Evolutionary conservation across 2,113 vertebrate species (phyloP), one percentile per base, ranked within the genome.

Genomic region (Apus apus): DNA sequence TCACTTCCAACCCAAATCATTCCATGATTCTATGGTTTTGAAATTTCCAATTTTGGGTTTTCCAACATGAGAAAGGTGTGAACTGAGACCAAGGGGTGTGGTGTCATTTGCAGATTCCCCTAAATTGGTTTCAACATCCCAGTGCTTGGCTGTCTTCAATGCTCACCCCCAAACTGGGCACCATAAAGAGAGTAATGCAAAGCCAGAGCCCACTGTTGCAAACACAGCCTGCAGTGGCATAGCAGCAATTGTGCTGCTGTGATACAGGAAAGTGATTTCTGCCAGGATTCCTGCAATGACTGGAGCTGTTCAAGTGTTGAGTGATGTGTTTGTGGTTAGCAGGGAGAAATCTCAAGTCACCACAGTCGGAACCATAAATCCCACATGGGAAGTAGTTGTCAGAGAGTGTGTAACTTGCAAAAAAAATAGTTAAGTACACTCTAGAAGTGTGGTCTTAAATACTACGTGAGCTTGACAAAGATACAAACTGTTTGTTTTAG

Each of bases 401-500:
- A 57, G 27, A 73, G 45, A 57, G 32, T 23, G 22, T 51, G 46
- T 27, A 26, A 25, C 62, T 38, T 19, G 34, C 40, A 15, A 51
- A 54, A 58, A 40, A 19, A 21, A 54, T 27, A 53, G 23, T 5
- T 25, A 15, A 2, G 7, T 11, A 1, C 5, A 4, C 23, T 45
- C 70, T 79, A 53, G 65, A 78, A 90, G 43, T 23, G n/a, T 74
- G 17, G 13, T 46, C 54, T 92, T 90, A 86, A 96, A 90, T 90
- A 73, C 61, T 70, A 57, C 80, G 43, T 26, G 61, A 75, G 58
- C 53, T 65, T 81, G 76, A 78, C 73, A 90, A 54, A 79, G 88
- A 40, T 71, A 79, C 57, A 25, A 71, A 88, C 45, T 36, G 15
- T 65, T 88, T 93, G 85, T 89, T 94, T 94, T 93, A 92, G 48